These are phyloP conservation scores for Chrysoperla carnea DNA, from an alignment of 1,140 invertebrate genomes.

Conservation along the genomic window DNA sequence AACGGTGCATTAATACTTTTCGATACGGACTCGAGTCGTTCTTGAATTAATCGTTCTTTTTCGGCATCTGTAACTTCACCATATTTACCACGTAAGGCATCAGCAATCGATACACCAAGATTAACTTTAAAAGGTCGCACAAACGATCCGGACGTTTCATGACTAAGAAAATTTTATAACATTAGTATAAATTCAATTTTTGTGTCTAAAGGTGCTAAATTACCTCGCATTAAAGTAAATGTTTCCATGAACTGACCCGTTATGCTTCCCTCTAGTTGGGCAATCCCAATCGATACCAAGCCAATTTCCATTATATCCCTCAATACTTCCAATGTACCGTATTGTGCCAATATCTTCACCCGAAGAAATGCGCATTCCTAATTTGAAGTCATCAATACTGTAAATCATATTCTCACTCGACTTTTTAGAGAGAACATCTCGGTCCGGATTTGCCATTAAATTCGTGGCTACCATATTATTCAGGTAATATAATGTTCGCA, in stretches of 20 bases:
- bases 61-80: constrained; percentile 39
- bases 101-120: constrained; percentile 44
- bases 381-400: constrained; percentile 2
- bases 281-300: constrained; percentile 91
- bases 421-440: too few species aligned
- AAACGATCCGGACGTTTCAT: constrained; percentile 66
- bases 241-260: constrained; percentile 46
- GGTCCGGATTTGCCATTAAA: too few species aligned
- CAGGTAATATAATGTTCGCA: too few species aligned
- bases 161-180: constrained; percentile 18
- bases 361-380: constrained; percentile 15
- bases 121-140: constrained; percentile 64
- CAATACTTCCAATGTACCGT: constrained; percentile 28
- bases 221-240: constrained; percentile 46
- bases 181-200: constrained; percentile 8
- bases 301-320: constrained; percentile 47
- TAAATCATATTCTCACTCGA: too few species aligned
- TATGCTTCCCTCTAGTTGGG: constrained; percentile 68
- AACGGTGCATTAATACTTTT: constrained; percentile 55
- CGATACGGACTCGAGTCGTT: constrained; percentile 40
- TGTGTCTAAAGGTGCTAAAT: constrained; percentile 43
- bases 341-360: constrained; percentile 24
- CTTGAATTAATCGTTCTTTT: constrained; percentile 32
- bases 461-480: too few species aligned
- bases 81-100: constrained; percentile 57